Conservation (phyloP, 1,140 invertebrate genomes). For the Cyrtorhinus lividipennis region DNA sequence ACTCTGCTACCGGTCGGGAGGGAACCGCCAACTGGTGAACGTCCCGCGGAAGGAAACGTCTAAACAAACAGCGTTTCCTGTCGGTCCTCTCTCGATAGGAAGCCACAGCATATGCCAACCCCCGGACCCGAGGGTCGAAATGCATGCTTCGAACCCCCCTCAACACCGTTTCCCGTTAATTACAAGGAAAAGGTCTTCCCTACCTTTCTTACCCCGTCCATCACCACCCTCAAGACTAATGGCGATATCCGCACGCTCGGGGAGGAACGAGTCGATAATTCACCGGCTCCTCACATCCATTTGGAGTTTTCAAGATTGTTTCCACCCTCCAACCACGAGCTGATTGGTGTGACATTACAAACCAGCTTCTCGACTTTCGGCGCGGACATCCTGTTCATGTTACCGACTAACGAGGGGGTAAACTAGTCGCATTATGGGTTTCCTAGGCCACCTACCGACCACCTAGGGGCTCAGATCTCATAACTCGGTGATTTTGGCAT, state of each 20-base stretch:
- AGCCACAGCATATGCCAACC: not conserved
- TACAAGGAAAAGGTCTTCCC: too few relatives aligned
- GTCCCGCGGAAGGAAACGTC: conserved; percentile 3
- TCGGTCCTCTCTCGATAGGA: not conserved
- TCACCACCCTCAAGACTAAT: not conserved
- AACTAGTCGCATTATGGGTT: too few relatives aligned
- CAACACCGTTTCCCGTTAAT: not conserved
- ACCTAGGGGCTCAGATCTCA: too few relatives aligned
- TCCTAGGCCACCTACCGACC: too few relatives aligned
- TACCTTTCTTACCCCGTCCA: not conserved
- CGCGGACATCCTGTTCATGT: not conserved
- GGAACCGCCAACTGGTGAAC: not conserved
- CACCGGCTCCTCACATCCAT: not conserved
- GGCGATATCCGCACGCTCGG: not conserved
- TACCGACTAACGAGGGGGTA: too few relatives aligned
- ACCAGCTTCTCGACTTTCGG: not conserved
- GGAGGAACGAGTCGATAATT: not conserved
- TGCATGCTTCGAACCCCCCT: not conserved
- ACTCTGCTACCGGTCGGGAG: too few relatives aligned
- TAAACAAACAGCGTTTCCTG: conserved; percentile 8
- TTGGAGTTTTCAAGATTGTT: not conserved
- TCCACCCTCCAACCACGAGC: too few relatives aligned
- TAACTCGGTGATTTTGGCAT: too few relatives aligned
- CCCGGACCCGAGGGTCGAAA: not conserved
- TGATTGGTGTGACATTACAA: not conserved